These are phyloP conservation scores for Bombus waltoni DNA, from an alignment of 1,140 invertebrate genomes.

Conservation along the genomic window DNA sequence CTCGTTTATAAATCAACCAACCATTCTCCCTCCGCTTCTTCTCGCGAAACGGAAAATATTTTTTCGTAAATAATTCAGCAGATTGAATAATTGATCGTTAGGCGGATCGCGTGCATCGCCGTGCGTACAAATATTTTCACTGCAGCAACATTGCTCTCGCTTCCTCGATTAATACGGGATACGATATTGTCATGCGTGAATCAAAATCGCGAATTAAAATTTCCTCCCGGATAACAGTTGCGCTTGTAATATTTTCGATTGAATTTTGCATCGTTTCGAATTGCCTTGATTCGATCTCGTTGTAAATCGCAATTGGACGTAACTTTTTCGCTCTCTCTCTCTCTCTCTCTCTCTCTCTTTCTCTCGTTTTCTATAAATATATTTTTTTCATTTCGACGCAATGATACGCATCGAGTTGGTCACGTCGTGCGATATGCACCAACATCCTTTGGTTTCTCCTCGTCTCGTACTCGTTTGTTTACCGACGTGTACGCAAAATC, in stretches of 20 bases:
- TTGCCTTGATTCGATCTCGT: neutral
- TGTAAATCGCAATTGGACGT: neutral
- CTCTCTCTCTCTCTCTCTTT: neutral
- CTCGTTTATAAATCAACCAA: neutral
- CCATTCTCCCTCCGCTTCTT: neutral
- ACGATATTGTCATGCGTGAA: constrained; percentile 40
- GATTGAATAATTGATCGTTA: neutral
- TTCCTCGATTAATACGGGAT: constrained; percentile 39
- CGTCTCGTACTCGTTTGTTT: neutral
- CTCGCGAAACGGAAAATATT: neutral
- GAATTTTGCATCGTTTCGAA: constrained; percentile 33
- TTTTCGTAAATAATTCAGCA: constrained; percentile 5
- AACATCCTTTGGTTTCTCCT: neutral
- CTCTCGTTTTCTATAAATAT: neutral
- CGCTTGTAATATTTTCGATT: constrained; percentile 64
- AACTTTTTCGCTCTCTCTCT: neutral
- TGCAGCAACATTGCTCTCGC: neutral
- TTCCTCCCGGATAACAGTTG: neutral
- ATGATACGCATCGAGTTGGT: neutral
- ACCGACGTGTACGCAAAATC: neutral
- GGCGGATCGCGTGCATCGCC: neutral
- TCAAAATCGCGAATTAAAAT: constrained; percentile 49
- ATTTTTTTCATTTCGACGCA: neutral
- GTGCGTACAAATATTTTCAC: constrained; percentile 24
- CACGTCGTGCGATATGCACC: neutral